A percentile compares a stretch with the other conserved stretches of the same genome.
Conservation (phyloP, 1,140 invertebrate species). For the Mamestra configurata region DNA sequence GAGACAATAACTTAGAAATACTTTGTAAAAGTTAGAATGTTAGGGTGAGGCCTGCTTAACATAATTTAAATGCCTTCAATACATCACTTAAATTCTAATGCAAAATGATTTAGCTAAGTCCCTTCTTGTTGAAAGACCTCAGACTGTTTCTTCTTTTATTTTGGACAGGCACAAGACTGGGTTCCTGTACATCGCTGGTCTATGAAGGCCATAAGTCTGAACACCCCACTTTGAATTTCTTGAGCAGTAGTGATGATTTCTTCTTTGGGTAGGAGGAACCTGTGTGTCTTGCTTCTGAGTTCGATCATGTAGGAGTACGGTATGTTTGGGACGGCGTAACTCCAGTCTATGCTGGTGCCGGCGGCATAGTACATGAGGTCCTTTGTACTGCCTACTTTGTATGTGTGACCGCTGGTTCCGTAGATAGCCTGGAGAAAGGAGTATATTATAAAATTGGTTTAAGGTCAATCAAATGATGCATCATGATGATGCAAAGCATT, state of each 20-base stretch:
- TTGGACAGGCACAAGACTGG: conserved; percentile 87
- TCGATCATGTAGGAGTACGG: conserved; percentile 92
- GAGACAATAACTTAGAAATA: conserved; percentile 34
- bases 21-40: not conserved
- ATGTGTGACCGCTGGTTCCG: conserved; percentile 69
- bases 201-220: conserved; percentile 88
- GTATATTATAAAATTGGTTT: not conserved
- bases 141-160: conserved; percentile 69
- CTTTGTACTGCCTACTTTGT: conserved; percentile 81
- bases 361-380: conserved; percentile 88
- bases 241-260: conserved; percentile 90
- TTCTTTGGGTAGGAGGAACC: conserved; percentile 91
- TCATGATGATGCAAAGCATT: too few species aligned
- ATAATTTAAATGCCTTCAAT: not conserved
- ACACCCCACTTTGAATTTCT: conserved; percentile 90
- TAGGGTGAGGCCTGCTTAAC: not conserved
- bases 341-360: conserved; percentile 92
- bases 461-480: too few species aligned
- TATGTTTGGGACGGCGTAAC: conserved; percentile 89
- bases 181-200: conserved; percentile 65
- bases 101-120: not conserved
- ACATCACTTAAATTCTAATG: not conserved
- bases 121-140: not conserved
- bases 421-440: conserved; percentile 70
- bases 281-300: conserved; percentile 89